Base-by-base conservation (phyloP, 2,113 vertebrate genomes). In the Thalassarche chlororhynchos region DNA sequence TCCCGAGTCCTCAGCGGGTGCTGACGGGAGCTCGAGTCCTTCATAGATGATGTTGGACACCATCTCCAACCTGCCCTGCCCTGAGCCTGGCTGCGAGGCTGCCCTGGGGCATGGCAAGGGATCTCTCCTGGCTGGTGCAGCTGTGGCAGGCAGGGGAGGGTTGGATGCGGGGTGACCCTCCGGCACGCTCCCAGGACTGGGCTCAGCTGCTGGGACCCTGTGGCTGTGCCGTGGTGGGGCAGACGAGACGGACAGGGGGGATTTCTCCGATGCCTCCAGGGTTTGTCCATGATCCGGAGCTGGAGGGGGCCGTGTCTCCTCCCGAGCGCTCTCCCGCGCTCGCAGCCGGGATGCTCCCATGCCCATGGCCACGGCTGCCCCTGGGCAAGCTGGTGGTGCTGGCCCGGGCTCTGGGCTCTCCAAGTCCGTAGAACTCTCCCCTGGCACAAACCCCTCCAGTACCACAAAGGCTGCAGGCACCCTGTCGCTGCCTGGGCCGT, bases 31-130 rank as follows among this genome's bases (percentile, higher is more conserved):
- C 87, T 96, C 92, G 31, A 99, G 97, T 76, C 99, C 99, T 47
- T 99, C 99, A 80, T 99, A 99, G 96, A 99, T 99, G 90, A 99
- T 95, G 49, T 99, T 99, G 61, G 99, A 98, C 89, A 99, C 98
- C 99, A 99, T 99, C 96, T 99, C 98, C 93, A 99, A 52, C 42
- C 96, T 96, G 78, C 25, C 92, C 68, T 81, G 98, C 24, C 95
- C 97, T 14, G 87, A 58, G 17, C 70, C 17, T 0, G 54, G 21
- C 93, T 91, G 77, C 3, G 29, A 10, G 90, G 95, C 61, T 83
- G 95, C 20, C 36, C 79, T 15, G 21, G 72, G 81, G 40, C 64
- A 77, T 3, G 96, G 97, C 4, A 71, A 94, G 34, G 94, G 91
- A 10, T 97, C 95, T 61, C 93, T 94, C 66, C 98, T 54, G 64